These are phyloP conservation scores for Nyctereutes procyonoides DNA, from an alignment of 2,113 vertebrate species.

Conservation along the genomic window DNA sequence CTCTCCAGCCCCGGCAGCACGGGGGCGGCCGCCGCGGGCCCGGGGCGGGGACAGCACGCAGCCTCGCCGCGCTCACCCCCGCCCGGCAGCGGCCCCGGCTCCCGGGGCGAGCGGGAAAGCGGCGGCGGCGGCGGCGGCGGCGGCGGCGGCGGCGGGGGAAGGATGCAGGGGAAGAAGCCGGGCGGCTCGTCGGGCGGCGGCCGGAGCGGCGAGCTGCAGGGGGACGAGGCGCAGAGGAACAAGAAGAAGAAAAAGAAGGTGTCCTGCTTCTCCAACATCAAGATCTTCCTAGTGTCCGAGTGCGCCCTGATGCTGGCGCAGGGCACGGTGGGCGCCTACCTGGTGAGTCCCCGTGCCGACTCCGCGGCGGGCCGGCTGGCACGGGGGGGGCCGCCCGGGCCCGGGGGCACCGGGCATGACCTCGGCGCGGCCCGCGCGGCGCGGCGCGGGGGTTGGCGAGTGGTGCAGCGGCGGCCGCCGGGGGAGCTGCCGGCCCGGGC, in stretches of 20 bases:
- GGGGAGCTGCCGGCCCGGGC: constrained; percentile 64
- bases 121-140: constrained; percentile 42
- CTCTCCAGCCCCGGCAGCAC: constrained; percentile 61
- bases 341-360: constrained; percentile 91
- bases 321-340: constrained; percentile 98
- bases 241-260: constrained; percentile 89
- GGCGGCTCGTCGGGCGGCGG: constrained; percentile 82
- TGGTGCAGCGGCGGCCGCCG: constrained; percentile 73
- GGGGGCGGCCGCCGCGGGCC: constrained; percentile 81
- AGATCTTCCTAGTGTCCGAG: constrained; percentile 97
- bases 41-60: constrained; percentile 70
- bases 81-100: constrained; percentile 65
- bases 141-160: constrained; percentile 59
- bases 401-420: constrained; percentile 60
- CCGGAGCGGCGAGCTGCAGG: constrained; percentile 85
- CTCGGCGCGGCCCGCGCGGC: constrained; percentile 35
- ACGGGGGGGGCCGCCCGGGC: constrained; percentile 31
- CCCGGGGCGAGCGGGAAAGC: constrained; percentile 78
- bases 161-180: constrained; percentile 92
- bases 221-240: constrained; percentile 87
- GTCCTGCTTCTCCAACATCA: constrained; percentile 97
- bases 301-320: constrained; percentile 98
- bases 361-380: background rate
- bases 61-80: constrained; percentile 59
- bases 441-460: constrained; percentile 56